Evolutionary conservation across 2,113 vertebrate genomes (phyloP), one percentile per base, ranked within the genome.

Genomic region (Crocuta crocuta): DNA sequence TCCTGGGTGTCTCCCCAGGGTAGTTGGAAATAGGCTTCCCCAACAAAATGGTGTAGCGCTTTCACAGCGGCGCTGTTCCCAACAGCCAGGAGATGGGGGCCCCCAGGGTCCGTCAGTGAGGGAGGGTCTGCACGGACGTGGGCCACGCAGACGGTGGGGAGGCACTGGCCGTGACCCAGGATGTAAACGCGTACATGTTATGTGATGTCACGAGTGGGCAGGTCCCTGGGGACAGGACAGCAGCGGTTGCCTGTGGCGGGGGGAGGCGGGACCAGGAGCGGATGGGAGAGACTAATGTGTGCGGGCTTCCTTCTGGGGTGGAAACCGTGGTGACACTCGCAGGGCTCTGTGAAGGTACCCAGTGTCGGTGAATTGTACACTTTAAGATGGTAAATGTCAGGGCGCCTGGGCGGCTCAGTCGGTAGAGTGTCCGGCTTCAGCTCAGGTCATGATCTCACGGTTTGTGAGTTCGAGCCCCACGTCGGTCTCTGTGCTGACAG

Each of bases 261-360:
- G 58, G 76, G 35, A 35, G 21, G 5, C 2, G 21, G 95, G 58
- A 5, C 28, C 39, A 39, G 39, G 39, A 39, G 39, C 39, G 39
- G 39, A 39, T 19, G 7, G 53, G 6, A 39, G 50, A 12, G 3
- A 19, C 58, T 65, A 10, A 3, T 7, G 13, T 0, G 11, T 7
- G 5, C 0, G 2, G 15, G 58, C 23, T 45, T 82, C 68, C 78
- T n/a, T 80, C 21, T 12, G 33, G 86, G 68, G 0, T 35, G 23
- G 55, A 48, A 45, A 28, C 53, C 7, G 48, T 66, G 66, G 35
- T 76, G 31, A 16, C 35, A 33, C 12, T 43, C 23, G 19, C 0
- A 0, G 5, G 6, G 26, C 4, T 3, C 9, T 73, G 5, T 3
- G 61, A 23, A 23, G 21, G 21, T 12, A 13, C 70, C 53, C 35